Base-by-base conservation (phyloP, 2,113 vertebrate species). In the Turdus rufiventris region DNA sequence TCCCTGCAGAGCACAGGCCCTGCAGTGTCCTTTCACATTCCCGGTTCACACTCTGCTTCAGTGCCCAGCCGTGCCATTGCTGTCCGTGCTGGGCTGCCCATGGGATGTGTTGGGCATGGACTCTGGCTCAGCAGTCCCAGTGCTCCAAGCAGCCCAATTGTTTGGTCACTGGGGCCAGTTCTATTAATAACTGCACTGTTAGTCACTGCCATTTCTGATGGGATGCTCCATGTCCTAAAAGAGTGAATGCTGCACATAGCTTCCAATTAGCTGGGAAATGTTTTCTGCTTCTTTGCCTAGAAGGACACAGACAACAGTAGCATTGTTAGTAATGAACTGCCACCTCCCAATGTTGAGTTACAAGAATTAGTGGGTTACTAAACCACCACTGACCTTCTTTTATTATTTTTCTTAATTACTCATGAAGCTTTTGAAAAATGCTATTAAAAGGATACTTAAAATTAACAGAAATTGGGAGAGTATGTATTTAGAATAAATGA, bases 221-320 rank as follows among this genome's bases (percentile, higher is more conserved):
- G 91, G 75, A 53, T 79, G 74, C 42, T 92, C 18, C 29, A 51
- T 40, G 62, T 43, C 36, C 79, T 88, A 56, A n/a, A 78, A 88
- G 87, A 91, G 43, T 40, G 67, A 91, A 72, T 25, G 38, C 51
- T 93, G 81, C 88, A 24, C 0, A 3, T 36, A 84, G 34, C 51
- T 85, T 74, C 95, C 95, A 96, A 56, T 96, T 95, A 94, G 85
- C 65, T 63, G 76, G 60, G 78, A 96, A 96, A 76, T 43, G 43
- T 91, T 91, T 91, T 88, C 95, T 96, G 93, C 56, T 90, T 91
- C 79, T 94, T 63, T 94, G 94, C 91, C 90, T 89, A 77, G 65
- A 71, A 91, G 28, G 78, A 63, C 36, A 83, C 33, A 77, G 75
- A 97, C 90, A 96, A 96, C 14, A 4, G 89, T 25, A 74, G 63